Evolutionary conservation across 2,113 vertebrate genomes (phyloP), one percentile per base, ranked within the genome.

Genomic region (Carassius gibelio): DNA sequence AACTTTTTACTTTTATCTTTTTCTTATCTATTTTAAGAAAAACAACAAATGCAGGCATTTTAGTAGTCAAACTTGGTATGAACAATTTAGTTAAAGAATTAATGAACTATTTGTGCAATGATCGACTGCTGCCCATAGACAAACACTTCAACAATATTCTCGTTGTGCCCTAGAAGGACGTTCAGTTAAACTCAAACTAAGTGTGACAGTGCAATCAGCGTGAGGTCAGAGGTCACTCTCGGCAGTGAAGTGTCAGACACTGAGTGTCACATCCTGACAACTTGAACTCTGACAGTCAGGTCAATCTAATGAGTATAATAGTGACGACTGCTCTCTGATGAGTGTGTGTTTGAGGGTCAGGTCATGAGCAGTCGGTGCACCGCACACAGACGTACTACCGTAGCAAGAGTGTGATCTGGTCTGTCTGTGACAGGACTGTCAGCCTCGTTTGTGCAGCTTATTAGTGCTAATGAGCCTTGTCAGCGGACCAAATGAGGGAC

Each of bases 161-260:
- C 36, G 13, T 23, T 66, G 38, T 81, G 14, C 26, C 50, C 19
- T 5, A 55, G 72, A 38, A 42, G 34, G 36, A 71, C 62, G 8
- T 34, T 26, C 48, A 62, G 61, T 84, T 64, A 59, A 71, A 34
- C 52, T 21, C 66, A 87, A 74, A 83, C 75, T 72, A 30, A 77
- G 75, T 38, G 21, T 84, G 84, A 86, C 76, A 81, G 76, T 78
- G 52, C 48, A 72, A 83, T 66, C 86, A 87, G 57, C 8, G 64
- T 34, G 26, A 74, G 78, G 87, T 76, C n/a, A 78, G 59, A 81
- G 80, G 75, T 55, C 64, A 77, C 55, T 45, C 23, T 69, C 17
- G 26, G 36, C 30, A 52, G 72, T 14, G 79, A 82, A 72, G 57
- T 82, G 62, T 48, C 13, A 34, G 66, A 30, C 42, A 50, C 48